Base-by-base conservation (phyloP, 2,888 invertebrate genomes). In the Stenurella melanura region DNA sequence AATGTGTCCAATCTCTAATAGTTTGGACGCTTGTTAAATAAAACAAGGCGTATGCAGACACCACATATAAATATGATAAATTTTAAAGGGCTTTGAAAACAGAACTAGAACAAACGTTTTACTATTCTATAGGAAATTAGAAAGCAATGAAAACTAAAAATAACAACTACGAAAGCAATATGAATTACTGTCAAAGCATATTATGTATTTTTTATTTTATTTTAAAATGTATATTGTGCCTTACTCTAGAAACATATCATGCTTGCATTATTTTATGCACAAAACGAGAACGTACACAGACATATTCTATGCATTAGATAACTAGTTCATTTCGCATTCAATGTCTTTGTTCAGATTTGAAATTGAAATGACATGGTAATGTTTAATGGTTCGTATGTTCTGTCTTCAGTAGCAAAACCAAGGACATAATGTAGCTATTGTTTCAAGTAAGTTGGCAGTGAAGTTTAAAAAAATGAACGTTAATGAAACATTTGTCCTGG, bases 251-350 rank as follows among this genome's bases (percentile, higher is more conserved):
- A 10, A 15, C 15, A 12, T 54, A 19, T 67, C 30, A 54, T 56
- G 54, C n/a, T 54, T 15, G 56, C 12, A n/a, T 67, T 67, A 21
- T 67, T 30, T 67, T 67, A 67, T 54, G 54, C 67, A 67, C 56
- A 67, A 54, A 56, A 67, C 56, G 56, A 11, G 17, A 64, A 26
- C 26, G n/a, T 56, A 19, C 9, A 38, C 1, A 38, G 38, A 38
- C 38, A 7, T 42, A 42, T 42, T 61, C 30, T 17, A 7, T 42
- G 64, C 18, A 18, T 38, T 64, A 64, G 64, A 64, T 64, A 64
- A 64, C 50, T 54, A 11, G 18, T 21, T 26, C 34, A n/a, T 66
- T 12, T 54, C n/a, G 56, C 50, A 21, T 58, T 58, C 58, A 21
- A 58, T 10, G 56, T 66, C 66, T 19, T 66, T 66, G 66, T 66